Evolutionary conservation across 2,888 invertebrate genomes (phyloP), one percentile per base, ranked within the genome.

Genomic region (Dromius quadrimaculatus): DNA sequence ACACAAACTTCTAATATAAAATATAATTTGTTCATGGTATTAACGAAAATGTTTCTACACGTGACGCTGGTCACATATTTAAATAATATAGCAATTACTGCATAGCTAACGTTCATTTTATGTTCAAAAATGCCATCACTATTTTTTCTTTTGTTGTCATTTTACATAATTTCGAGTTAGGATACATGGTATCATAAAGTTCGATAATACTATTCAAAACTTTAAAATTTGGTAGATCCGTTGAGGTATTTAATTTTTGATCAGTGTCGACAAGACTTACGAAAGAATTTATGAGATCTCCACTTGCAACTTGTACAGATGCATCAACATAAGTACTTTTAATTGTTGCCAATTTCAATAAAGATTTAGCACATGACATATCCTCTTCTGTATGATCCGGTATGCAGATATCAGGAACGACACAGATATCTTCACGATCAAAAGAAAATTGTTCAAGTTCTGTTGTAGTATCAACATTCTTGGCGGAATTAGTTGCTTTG

Each of bases 291-390:
- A 41, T 15, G 13, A 41, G 13, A 11, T 41, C 41, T 6, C 41
- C 41, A 15, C 41, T 41, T 41, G 13, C 17, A 11, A 41, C 41
- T 41, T 41, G 41, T 15, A 41, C 41, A 41, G n/a, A n/a, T n/a
- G n/a, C n/a, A n/a, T n/a, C n/a, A n/a, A n/a, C n/a, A n/a, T n/a
- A n/a, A n/a, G n/a, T n/a, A n/a, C n/a, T n/a, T n/a, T n/a, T n/a
- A n/a, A n/a, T n/a, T n/a, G n/a, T n/a, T n/a, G n/a, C n/a, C n/a
- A n/a, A n/a, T n/a, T n/a, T n/a, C n/a, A n/a, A n/a, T n/a, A n/a
- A n/a, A n/a, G n/a, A n/a, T n/a, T n/a, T n/a, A n/a, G n/a, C n/a
- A n/a, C n/a, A n/a, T n/a, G n/a, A n/a, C n/a, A n/a, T n/a, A n/a
- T n/a, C n/a, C n/a, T n/a, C n/a, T n/a, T n/a, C n/a, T n/a, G n/a